Evolutionary conservation across 2,888 invertebrate genomes (phyloP).

Genomic region (Ochlodes sylvanus): DNA sequence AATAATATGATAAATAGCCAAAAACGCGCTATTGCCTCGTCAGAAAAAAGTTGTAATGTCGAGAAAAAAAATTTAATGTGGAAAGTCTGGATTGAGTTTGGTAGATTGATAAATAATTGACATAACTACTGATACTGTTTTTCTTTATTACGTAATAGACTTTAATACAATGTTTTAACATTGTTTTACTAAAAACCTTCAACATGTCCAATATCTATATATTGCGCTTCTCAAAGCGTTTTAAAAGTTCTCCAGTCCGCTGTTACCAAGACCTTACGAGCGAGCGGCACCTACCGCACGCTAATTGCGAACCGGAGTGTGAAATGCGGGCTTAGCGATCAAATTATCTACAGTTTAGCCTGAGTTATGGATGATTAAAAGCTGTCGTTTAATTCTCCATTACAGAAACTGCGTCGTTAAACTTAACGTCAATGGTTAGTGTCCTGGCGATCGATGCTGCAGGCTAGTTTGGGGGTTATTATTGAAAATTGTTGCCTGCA

Average conservation of each 20-base stretch:
- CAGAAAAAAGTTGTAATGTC: no score
- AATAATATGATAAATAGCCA: no score
- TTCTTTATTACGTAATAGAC: no score
- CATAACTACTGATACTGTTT: no score
- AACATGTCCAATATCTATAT: no score
- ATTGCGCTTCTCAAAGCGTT: no score
- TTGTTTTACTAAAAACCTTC: no score
- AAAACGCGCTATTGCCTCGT: no score
- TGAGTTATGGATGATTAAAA: slow-evolving; percentile 69
- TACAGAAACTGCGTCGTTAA: slow-evolving; percentile 32
- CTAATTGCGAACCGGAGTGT: slow-evolving; percentile 80
- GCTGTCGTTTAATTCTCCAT: slow-evolving; percentile 49
- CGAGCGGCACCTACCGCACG: slow-evolving; percentile 69
- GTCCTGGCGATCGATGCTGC: slow-evolving; percentile 21
- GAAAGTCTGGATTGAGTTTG: no score
- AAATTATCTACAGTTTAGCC: slow-evolving; percentile 79
- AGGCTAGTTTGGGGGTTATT: slow-evolving; percentile 18
- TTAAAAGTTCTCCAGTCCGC: slow-evolving; percentile 39
- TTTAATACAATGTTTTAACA: no score
- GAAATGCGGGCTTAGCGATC: slow-evolving; percentile 81
- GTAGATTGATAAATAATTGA: no score
- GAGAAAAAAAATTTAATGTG: no score
- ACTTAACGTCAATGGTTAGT: slow-evolving; percentile 34
- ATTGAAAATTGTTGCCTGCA: slow-evolving; percentile 1
- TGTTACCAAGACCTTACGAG: slow-evolving; percentile 40